A percentile compares a stretch with the other conserved stretches of the same genome.
Conservation (phyloP, 2,113 vertebrate genomes). For the Fulmarus glacialis region DNA sequence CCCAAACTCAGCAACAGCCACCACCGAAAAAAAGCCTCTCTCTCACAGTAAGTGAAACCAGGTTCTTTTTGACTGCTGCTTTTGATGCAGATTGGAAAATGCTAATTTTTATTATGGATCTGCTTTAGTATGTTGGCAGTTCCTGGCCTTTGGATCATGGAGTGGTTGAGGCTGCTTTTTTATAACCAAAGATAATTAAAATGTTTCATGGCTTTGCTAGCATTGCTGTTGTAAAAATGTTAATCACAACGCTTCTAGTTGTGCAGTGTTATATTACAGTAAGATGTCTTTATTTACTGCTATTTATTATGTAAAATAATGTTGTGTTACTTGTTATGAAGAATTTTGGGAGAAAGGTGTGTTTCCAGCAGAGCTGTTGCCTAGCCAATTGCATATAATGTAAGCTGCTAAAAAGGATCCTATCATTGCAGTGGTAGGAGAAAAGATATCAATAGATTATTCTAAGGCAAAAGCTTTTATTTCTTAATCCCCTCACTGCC, state of each 20-base stretch:
- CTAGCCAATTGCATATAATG: not conserved
- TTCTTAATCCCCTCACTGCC: not conserved
- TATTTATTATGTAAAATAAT: not conserved
- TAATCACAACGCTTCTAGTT: not conserved
- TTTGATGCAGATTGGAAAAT: not conserved
- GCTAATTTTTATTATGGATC: not conserved
- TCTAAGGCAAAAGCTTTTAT: not conserved
- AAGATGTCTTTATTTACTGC: not conserved
- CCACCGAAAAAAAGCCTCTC: constrained; percentile 91
- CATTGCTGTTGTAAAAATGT: not conserved
- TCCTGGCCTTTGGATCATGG: not conserved
- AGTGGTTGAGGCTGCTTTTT: not conserved
- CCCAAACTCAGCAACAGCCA: constrained; percentile 82
- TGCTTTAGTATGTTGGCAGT: not conserved
- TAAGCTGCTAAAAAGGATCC: not conserved
- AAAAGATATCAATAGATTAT: not conserved
- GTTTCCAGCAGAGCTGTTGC: not conserved
- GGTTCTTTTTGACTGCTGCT: not conserved
- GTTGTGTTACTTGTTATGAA: not conserved
- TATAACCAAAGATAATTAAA: not conserved
- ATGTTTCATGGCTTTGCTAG: not conserved
- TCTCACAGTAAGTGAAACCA: constrained; percentile 83
- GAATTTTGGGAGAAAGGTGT: not conserved
- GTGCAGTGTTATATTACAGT: not conserved
- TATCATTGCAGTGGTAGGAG: not conserved